Base-by-base conservation (phyloP, 2,113 vertebrate genomes). In the Cyrtonyx montezumae region DNA sequence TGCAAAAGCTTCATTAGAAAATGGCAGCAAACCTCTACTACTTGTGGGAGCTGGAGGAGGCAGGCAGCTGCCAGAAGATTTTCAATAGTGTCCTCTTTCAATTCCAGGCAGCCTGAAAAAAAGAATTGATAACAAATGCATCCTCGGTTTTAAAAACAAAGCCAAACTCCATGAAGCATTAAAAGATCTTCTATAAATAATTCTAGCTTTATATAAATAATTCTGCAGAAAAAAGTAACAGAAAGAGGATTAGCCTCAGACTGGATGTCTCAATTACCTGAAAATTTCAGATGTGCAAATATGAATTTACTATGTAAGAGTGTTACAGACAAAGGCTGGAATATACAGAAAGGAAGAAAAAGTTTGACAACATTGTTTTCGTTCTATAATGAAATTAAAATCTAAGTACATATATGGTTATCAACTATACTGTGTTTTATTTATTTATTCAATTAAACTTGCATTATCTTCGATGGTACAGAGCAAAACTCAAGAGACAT, bases 1-100 rank as follows among this genome's bases (percentile, higher is more conserved):
- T 98, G 98, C 61, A 98, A 92, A 86, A 98, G 98, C 79, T 98
- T 98, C 97, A 98, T 98, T 32, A 98, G 97, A 76, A 98, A 98
- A 87, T 98, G 98, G 71, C 98, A 98, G 85, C 98, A 98, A 53
- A 98, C 98, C 32, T 98, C 98, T n/a, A 98, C 98, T 5, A 98
- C 98, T 70, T 98, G 98, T 32, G 98, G 97, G 7, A 98, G 98
- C 77, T 98, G 98, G 36, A 98, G 98, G 37, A 98, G 98, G 62
- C 98, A 98, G 1, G 98, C 98, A 43, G 98, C 98, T 91, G 98
- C 96, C n/a, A 98, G 84, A 15, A 98, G 98, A 65, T 98, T 98
- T 94, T 98, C 98, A 90, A 98, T 98, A 23, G 98, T 98, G 66
- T 98, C 98, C 94, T 98, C 98, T 70, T 98, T 98, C 78, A 98